A percentile compares a stretch with the other conserved stretches of the same genome.
Conservation (phyloP, 2,113 vertebrate genomes). For the Pithys albifrons region DNA sequence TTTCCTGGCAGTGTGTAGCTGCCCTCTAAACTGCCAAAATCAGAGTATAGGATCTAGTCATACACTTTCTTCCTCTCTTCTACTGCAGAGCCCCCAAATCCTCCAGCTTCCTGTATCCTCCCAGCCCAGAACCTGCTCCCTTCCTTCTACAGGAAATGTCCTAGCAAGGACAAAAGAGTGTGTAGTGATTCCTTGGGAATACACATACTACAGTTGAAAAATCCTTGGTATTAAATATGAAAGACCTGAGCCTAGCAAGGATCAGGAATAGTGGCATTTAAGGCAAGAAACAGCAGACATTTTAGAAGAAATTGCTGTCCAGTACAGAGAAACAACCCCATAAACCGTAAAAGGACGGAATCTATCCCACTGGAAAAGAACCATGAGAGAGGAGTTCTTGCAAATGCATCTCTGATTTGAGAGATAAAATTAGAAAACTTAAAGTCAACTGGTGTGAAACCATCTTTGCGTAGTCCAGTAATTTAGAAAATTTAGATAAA, state of each 20-base stretch:
- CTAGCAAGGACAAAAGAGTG: neutral
- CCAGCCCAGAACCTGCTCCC: neutral
- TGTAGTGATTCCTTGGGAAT: neutral
- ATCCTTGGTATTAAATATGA: neutral
- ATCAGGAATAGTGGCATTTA: neutral
- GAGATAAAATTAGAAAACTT: neutral
- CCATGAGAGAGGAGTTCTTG: neutral
- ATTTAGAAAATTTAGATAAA: neutral
- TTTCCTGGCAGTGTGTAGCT: neutral
- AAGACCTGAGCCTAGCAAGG: neutral
- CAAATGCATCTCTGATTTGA: neutral
- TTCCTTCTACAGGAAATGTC: neutral
- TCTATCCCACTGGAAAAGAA: neutral
- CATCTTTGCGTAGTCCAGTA: neutral
- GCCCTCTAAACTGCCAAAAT: neutral
- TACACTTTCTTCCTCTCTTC: neutral
- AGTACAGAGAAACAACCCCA: neutral
- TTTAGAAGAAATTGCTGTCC: neutral
- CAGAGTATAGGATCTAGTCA: neutral
- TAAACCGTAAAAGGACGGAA: neutral
- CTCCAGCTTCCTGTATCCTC: neutral
- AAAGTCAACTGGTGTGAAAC: neutral
- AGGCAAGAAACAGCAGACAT: neutral
- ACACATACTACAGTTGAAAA: neutral
- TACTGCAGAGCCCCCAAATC: neutral